Conservation (phyloP, 1,140 invertebrate species). For the Pseudomyrmex flavicornis region DNA sequence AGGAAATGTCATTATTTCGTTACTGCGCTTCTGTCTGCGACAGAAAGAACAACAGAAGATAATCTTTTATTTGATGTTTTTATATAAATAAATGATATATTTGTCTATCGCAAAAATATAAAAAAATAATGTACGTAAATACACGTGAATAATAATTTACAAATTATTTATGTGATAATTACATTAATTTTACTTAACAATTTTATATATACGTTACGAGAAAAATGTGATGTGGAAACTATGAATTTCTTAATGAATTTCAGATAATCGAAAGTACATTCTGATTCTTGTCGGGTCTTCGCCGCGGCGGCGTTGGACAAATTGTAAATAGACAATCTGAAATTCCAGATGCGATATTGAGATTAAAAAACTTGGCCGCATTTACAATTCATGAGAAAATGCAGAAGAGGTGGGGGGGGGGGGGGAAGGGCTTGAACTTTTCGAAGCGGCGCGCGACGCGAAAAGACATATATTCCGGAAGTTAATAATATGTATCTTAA, state of each 20-base stretch:
- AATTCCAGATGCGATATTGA: conserved; percentile 41
- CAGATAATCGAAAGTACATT: conserved; percentile 18
- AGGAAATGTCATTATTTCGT: conserved; percentile 11
- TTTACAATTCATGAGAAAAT: conserved; percentile 58
- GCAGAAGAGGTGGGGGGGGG: too few relatives aligned
- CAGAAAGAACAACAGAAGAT: neutral
- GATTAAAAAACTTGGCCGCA: conserved; percentile 63
- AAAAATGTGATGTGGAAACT: neutral
- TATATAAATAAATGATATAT: too few relatives aligned
- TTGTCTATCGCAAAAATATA: too few relatives aligned
- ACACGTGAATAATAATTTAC: neutral
- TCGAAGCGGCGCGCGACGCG: neutral
- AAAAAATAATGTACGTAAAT: too few relatives aligned
- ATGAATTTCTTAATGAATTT: neutral
- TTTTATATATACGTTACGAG: neutral
- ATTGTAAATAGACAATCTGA: conserved; percentile 59
- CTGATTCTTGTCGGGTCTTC: neutral
- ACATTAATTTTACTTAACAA: neutral
- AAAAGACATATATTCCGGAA: conserved; percentile 37
- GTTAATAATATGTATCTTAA: conserved; percentile 28
- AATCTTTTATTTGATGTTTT: conserved; percentile 13
- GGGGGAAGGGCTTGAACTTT: conserved; percentile 17
- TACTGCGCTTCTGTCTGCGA: neutral
- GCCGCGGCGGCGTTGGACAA: neutral
- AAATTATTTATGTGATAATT: neutral